Conservation (phyloP, 2,113 vertebrate genomes). For the Forbesichthys agassizii region DNA sequence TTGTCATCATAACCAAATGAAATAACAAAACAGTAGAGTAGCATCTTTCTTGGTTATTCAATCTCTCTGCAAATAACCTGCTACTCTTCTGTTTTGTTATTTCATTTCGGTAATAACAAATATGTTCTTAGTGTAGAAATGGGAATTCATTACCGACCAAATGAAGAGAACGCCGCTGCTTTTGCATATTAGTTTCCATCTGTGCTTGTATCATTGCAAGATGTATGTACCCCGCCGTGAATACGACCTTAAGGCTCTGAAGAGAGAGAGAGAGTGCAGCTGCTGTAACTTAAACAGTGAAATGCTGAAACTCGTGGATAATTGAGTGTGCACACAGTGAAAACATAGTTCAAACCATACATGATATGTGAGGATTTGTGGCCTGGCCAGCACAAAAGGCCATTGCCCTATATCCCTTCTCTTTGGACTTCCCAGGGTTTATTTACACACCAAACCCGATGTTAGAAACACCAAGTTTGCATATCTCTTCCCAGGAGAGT, state of each 20-base stretch:
- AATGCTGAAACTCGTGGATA: constrained; percentile 37
- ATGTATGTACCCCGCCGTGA: constrained; percentile 23
- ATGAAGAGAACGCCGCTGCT: neutral
- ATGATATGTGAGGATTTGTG: constrained; percentile 25
- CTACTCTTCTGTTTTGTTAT: neutral
- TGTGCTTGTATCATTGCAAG: too few species aligned
- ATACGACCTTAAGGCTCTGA: constrained; percentile 37
- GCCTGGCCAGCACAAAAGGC: constrained; percentile 1
- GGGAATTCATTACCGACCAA: too few species aligned
- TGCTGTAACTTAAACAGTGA: constrained; percentile 19
- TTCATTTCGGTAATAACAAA: constrained; percentile 20
- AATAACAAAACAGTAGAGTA: neutral
- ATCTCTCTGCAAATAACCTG: neutral
- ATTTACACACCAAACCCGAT: constrained; percentile 44
- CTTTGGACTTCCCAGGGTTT: constrained; percentile 41
- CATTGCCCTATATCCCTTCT: constrained; percentile 5
- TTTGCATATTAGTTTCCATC: neutral
- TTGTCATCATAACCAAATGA: neutral
- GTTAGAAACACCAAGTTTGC: constrained; percentile 23
- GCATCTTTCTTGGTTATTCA: neutral
- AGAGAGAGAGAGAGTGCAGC: constrained; percentile 8
- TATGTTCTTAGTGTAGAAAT: too few species aligned
- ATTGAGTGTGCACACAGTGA: constrained; percentile 27
- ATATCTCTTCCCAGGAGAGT: constrained; percentile 22
- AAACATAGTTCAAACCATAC: constrained; percentile 33